Evolutionary conservation across 2,888 invertebrate species (phyloP).

Genomic region (Augochlorella aurata): DNA sequence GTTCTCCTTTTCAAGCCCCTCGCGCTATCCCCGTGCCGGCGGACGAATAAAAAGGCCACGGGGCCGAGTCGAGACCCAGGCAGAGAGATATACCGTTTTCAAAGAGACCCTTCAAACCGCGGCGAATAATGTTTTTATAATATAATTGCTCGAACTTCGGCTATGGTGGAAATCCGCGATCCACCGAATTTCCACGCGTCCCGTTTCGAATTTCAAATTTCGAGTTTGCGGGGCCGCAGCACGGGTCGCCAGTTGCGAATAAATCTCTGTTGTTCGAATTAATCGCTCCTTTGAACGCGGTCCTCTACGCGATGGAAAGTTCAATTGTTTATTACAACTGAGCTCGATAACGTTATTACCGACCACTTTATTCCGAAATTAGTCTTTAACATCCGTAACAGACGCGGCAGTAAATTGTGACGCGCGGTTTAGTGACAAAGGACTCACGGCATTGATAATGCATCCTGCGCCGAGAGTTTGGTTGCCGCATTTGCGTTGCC

Average conservation of each 20-base stretch:
- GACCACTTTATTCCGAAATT: conserved; percentile 40
- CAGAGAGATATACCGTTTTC: conserved; percentile 69
- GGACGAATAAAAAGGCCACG: conserved; percentile 67
- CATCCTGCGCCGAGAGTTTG: conserved; percentile 24
- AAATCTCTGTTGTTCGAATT: conserved; percentile 4
- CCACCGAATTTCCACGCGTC: conserved; percentile 29
- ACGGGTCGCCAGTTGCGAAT: not conserved
- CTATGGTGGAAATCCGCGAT: conserved; percentile 21
- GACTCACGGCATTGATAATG: conserved; percentile 27
- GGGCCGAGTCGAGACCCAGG: conserved; percentile 15
- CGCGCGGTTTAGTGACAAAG: not conserved
- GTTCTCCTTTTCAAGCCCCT: conserved; percentile 70
- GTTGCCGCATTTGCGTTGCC: conserved; percentile 29
- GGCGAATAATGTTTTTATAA: conserved; percentile 78
- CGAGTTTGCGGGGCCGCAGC: not conserved
- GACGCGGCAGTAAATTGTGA: conserved; percentile 34
- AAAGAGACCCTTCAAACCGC: conserved; percentile 76
- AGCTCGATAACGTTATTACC: conserved; percentile 29
- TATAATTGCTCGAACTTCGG: conserved; percentile 63
- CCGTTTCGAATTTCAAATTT: no score
- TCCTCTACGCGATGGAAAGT: not conserved
- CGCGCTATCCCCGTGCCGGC: conserved; percentile 50
- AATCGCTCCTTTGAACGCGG: conserved; percentile 7
- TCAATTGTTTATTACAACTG: conserved; percentile 25
- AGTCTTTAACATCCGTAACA: conserved; percentile 28